Percentiles rank a stretch among this genome's conserved stretches.
These are phyloP conservation scores for Carterocephalus palaemon DNA, from an alignment of 2,888 invertebrate genomes.

Conservation along the genomic window DNA sequence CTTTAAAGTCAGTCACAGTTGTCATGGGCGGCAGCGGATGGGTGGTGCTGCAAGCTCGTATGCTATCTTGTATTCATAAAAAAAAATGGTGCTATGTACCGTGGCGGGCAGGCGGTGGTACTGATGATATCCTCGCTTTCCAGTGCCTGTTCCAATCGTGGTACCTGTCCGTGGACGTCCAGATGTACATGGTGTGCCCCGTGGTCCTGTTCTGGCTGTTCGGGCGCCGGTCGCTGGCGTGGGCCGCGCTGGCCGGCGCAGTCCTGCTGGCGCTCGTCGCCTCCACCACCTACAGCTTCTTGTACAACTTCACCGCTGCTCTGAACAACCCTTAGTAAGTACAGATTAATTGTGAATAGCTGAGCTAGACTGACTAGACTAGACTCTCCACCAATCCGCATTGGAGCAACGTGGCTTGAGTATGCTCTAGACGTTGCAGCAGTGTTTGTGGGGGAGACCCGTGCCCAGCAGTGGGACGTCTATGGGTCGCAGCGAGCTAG, in stretches of 20 bases:
- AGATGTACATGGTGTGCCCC: conserved; percentile 56
- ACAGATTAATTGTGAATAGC: background rate
- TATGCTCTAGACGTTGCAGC: background rate
- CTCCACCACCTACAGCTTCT: conserved; percentile 44
- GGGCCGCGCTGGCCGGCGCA: conserved; percentile 40
- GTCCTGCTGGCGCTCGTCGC: conserved; percentile 38
- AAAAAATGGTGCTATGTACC: too few species aligned
- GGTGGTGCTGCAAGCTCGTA: too few species aligned
- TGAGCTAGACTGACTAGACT: background rate
- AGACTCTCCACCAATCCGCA: too few species aligned
- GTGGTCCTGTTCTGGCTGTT: conserved; percentile 52
- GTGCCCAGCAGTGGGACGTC: too few species aligned
- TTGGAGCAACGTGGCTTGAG: background rate
- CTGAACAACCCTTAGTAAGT: conserved; percentile 59
- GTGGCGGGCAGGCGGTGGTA: too few species aligned
- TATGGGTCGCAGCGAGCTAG: too few species aligned
- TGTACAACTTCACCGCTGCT: conserved; percentile 48
- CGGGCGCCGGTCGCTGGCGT: conserved; percentile 38
- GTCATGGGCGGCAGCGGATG: too few species aligned
- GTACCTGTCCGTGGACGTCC: conserved; percentile 62
- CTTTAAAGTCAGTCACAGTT: too few species aligned
- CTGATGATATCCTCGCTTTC: too few species aligned
- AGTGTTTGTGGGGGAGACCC: too few species aligned
- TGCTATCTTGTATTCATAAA: too few species aligned
- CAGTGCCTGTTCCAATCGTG: conserved; percentile 58